Percentiles rank a stretch among this genome's conserved stretches.
Conservation (phyloP, 2,888 invertebrate species). For the Zhengitettix transpicula region DNA sequence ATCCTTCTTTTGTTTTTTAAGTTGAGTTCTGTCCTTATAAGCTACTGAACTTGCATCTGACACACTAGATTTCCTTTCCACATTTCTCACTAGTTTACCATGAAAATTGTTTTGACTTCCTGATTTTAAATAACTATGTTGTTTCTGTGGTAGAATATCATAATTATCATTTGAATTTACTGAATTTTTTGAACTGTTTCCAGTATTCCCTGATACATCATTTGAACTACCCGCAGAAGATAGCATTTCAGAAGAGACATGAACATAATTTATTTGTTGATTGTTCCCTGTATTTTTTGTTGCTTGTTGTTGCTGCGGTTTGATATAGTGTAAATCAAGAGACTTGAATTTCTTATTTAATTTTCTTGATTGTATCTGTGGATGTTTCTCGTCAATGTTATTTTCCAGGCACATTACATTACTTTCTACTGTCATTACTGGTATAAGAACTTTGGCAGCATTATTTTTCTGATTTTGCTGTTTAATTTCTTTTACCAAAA, state of each 20-base stretch:
- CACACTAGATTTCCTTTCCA: neutral
- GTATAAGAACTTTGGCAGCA: too few relatives aligned
- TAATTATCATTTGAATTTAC: neutral
- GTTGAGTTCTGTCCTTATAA: neutral
- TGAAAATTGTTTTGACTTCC: neutral
- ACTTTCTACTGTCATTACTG: too few relatives aligned
- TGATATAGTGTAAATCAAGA: neutral
- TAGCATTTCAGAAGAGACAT: neutral
- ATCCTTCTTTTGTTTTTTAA: slow-evolving; percentile 10
- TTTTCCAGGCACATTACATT: too few relatives aligned
- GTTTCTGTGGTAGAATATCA: neutral
- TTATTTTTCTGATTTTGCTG: too few relatives aligned
- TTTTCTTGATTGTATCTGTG: neutral
- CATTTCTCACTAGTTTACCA: neutral
- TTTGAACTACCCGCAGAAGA: neutral
- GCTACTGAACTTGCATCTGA: neutral
- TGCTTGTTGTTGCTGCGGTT: neutral
- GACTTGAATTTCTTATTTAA: neutral
- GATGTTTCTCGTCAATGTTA: neutral
- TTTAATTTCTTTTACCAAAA: too few relatives aligned
- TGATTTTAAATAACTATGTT: neutral
- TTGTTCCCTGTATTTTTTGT: neutral
- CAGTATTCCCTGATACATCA: neutral
- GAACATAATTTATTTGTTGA: neutral
- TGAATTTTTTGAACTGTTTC: neutral